A percentile compares a stretch with the other conserved stretches of the same genome.
Evolutionary conservation across 2,113 vertebrate genomes (phyloP).

Genomic region (Myxocyprinus asiaticus): DNA sequence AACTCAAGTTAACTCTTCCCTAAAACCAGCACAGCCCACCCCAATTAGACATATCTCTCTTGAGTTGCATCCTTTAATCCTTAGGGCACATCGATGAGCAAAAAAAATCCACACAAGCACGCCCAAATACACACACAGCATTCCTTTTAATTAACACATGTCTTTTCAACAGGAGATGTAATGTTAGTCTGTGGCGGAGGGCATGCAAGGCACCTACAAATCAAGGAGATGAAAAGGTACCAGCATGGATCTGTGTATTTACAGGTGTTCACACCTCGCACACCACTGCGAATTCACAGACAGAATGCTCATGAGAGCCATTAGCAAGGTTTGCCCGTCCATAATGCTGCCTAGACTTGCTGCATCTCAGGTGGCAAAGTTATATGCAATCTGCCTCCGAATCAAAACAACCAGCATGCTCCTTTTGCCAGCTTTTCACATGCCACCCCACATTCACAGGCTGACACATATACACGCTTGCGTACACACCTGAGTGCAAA

Average conservation of each 20-base stretch:
- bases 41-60: constrained; percentile 27
- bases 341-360: constrained; percentile 51
- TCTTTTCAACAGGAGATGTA: constrained; percentile 37
- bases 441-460: constrained; percentile 19
- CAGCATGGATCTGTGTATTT: constrained; percentile 57
- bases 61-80: neutral
- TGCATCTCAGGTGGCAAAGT: constrained; percentile 38
- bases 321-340: constrained; percentile 26
- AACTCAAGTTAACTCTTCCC: constrained; percentile 25
- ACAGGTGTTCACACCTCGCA: constrained; percentile 53
- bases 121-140: constrained; percentile 46
- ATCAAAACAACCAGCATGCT: constrained; percentile 59
- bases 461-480: neutral
- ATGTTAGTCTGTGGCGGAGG: constrained; percentile 35
- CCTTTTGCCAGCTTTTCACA: constrained; percentile 50
- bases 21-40: constrained; percentile 44
- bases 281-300: constrained; percentile 36
- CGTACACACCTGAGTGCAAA: constrained; percentile 56
- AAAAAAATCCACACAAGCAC: constrained; percentile 1
- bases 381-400: constrained; percentile 50
- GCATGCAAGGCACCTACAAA: constrained; percentile 51
- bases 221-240: constrained; percentile 54
- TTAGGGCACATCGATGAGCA: neutral
- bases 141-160: constrained; percentile 48
- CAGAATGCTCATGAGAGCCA: constrained; percentile 22